Percentiles rank a stretch among this genome's conserved stretches.
Conservation (phyloP, 1,140 invertebrate species). For the Eupristina koningsbergeri region DNA sequence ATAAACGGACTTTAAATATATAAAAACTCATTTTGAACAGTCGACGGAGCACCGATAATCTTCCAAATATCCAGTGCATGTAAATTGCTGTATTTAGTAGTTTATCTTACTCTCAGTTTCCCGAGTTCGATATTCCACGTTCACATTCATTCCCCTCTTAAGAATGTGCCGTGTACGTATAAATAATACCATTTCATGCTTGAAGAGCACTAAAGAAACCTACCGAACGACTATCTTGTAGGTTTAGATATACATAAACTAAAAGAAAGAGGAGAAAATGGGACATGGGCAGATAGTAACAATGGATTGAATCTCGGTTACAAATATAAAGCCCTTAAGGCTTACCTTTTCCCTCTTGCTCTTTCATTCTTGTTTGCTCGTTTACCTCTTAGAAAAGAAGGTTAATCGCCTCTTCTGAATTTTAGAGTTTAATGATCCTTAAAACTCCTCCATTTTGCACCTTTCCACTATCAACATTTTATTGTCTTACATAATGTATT, state of each 20-base stretch:
- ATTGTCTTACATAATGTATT: background rate
- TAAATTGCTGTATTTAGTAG: background rate
- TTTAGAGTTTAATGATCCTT: constrained; percentile 48
- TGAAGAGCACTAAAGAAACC: background rate
- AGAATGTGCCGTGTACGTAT: background rate
- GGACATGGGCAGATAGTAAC: constrained; percentile 37
- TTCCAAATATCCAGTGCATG: background rate
- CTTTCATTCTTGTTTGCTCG: constrained; percentile 17
- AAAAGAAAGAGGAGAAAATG: constrained; percentile 48
- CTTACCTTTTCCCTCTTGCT: constrained; percentile 32
- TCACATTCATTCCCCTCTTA: background rate
- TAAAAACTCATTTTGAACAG: background rate
- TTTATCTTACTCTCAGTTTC: background rate
- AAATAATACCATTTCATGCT: background rate
- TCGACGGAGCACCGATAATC: no score
- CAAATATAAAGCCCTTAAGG: constrained; percentile 28
- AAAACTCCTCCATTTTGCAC: background rate
- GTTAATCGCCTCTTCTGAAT: constrained; percentile 48
- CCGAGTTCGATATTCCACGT: constrained; percentile 34
- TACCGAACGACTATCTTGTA: constrained; percentile 37
- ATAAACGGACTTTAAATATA: background rate
- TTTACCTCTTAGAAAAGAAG: background rate
- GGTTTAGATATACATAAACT: constrained; percentile 3
- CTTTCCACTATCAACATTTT: background rate
- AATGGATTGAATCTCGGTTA: constrained; percentile 40